phyloP scores from a whole-genome alignment of 2,888 invertebrate genomes.

The Muscina levida region DNA sequence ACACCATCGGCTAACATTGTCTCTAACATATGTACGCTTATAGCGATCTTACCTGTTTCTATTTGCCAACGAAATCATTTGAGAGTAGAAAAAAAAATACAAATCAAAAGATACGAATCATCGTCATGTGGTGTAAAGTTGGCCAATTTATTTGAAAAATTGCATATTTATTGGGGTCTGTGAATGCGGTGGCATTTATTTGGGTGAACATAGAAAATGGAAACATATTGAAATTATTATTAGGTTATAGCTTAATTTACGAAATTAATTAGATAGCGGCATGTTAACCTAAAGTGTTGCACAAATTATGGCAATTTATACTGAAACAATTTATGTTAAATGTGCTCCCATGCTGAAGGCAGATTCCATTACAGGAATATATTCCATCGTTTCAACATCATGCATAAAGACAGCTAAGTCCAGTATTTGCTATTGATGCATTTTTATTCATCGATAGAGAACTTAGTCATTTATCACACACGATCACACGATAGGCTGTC shows the following conservation, averaged over 20 bases:
- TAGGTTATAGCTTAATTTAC: conserved; percentile 39
- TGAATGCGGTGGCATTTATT: conserved; percentile 31
- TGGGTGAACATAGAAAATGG: neutral
- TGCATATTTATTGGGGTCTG: neutral
- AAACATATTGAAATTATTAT: conserved; percentile 22
- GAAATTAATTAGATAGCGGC: neutral
- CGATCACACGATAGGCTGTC: too few species aligned
- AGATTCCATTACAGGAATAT: too few species aligned
- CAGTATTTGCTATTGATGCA: too few species aligned
- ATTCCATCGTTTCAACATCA: too few species aligned
- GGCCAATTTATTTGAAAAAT: neutral
- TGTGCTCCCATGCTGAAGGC: too few species aligned
- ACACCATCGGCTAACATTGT: too few species aligned
- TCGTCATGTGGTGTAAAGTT: neutral
- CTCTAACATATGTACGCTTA: conserved; percentile 5
- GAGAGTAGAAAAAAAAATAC: too few species aligned
- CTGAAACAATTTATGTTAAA: too few species aligned
- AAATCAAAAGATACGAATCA: conserved; percentile 11
- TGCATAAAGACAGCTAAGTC: too few species aligned
- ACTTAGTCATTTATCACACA: too few species aligned
- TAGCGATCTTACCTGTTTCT: neutral
- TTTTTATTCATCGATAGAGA: too few species aligned
- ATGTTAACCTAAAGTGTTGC: conserved; percentile 27
- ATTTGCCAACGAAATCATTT: neutral
- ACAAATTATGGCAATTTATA: conserved; percentile 14